phyloP scores from a whole-genome alignment of 2,797 vertebrate species.

The Sebastes iracundus region DNA sequence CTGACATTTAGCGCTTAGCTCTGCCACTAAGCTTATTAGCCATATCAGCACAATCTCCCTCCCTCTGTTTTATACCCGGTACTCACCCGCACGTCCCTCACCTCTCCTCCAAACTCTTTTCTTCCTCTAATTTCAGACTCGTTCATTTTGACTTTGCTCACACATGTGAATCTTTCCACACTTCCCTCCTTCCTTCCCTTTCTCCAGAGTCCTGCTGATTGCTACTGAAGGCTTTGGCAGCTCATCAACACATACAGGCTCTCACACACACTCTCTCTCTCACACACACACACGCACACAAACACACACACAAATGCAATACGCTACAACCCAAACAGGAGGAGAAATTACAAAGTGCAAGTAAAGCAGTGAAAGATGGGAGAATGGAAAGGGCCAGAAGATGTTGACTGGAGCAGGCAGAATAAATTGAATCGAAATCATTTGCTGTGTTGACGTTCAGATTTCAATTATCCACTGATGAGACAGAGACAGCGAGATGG shows the following conservation, averaged over 20 bases:
- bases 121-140: not conserved
- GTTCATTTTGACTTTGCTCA: constrained; percentile 37
- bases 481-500: constrained; percentile 48
- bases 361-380: constrained; percentile 41
- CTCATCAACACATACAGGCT: constrained; percentile 56
- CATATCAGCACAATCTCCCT: constrained; percentile 79
- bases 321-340: constrained; percentile 33
- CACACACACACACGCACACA: not conserved
- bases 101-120: not conserved
- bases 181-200: constrained; percentile 32
- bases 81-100: constrained; percentile 6
- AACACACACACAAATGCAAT: not conserved
- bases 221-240: constrained; percentile 59
- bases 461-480: constrained; percentile 74
- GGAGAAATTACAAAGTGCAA: constrained; percentile 59
- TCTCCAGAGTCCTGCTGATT: constrained; percentile 55
- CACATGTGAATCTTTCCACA: constrained; percentile 31
- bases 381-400: constrained; percentile 36
- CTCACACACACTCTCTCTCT: not conserved
- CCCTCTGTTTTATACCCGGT: constrained; percentile 29
- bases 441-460: constrained; percentile 73
- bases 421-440: constrained; percentile 75
- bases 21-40: constrained; percentile 79
- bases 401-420: constrained; percentile 61
- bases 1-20: constrained; percentile 80